Percentiles rank a stretch among this genome's conserved stretches.
phyloP scores from a whole-genome alignment of 2,113 vertebrate genomes.

The Hoplias malabaricus region DNA sequence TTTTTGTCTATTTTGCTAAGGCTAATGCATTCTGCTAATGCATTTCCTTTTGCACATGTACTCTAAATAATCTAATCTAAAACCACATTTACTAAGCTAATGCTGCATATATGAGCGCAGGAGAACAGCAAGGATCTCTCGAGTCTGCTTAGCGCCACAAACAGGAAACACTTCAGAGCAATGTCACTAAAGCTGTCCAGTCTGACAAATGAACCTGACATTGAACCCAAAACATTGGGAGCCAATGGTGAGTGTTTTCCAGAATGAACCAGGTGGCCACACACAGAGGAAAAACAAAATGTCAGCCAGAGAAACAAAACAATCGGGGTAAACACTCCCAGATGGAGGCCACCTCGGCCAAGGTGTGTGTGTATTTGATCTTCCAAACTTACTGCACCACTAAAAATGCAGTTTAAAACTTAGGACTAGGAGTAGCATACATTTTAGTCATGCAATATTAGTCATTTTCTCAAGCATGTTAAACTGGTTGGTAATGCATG shows the following conservation, averaged over 20 bases:
- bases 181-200: conserved; percentile 30
- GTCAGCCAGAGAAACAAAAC: conserved; percentile 20
- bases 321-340: conserved; percentile 38
- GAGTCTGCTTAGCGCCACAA: conserved; percentile 12
- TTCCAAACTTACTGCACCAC: neutral
- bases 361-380: conserved; percentile 4
- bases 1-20: too few species aligned
- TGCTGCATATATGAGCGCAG: conserved; percentile 6
- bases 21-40: neutral
- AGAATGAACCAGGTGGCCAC: conserved; percentile 28
- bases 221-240: conserved; percentile 36
- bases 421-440: neutral
- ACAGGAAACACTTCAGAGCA: conserved; percentile 19
- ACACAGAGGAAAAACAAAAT: conserved; percentile 8
- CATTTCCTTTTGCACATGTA: conserved; percentile 13
- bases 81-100: conserved; percentile 21
- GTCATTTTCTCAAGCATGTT: neutral
- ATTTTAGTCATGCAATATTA: neutral
- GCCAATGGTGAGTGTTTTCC: conserved; percentile 23
- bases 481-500: neutral
- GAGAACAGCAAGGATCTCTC: neutral
- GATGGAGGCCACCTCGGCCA: conserved; percentile 34
- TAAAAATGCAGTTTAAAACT: neutral
- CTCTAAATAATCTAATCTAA: conserved; percentile 12
- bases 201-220: conserved; percentile 36